Conservation (phyloP, 2,113 vertebrate species). For the Brevimyrus niger region DNA sequence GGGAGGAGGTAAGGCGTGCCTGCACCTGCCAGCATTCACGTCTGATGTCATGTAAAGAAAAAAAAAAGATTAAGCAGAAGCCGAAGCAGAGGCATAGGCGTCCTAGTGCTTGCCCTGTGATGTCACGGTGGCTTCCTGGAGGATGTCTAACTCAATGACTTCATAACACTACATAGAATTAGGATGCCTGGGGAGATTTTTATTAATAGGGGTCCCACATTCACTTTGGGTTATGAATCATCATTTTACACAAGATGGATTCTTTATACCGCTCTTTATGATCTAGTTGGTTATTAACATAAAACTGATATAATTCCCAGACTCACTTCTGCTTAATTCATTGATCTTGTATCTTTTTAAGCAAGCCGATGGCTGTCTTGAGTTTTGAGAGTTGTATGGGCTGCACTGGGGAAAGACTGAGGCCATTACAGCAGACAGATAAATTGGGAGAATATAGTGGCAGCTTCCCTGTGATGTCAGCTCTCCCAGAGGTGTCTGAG, state of each 20-base stretch:
- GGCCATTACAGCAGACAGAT: background rate
- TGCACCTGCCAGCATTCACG: background rate
- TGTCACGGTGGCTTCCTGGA: background rate
- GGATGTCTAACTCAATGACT: background rate
- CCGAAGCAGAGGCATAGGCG: background rate
- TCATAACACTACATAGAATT: background rate
- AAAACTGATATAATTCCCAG: background rate
- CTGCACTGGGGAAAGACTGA: background rate
- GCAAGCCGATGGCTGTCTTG: background rate
- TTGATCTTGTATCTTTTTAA: background rate
- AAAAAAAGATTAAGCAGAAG: background rate
- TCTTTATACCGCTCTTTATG: background rate
- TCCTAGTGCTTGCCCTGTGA: background rate
- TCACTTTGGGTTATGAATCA: background rate
- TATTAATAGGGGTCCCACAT: background rate
- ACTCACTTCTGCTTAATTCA: background rate
- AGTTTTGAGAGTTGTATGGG: background rate
- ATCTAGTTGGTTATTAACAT: background rate
- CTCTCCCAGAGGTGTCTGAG: background rate
- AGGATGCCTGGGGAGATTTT: background rate
- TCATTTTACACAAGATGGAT: background rate
- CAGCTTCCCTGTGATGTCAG: background rate
- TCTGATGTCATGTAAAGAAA: background rate
- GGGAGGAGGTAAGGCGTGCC: conserved; percentile 60
- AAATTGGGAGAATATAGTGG: background rate